Conservation (phyloP, 2,113 vertebrate species). For the Delphinus delphis region DNA sequence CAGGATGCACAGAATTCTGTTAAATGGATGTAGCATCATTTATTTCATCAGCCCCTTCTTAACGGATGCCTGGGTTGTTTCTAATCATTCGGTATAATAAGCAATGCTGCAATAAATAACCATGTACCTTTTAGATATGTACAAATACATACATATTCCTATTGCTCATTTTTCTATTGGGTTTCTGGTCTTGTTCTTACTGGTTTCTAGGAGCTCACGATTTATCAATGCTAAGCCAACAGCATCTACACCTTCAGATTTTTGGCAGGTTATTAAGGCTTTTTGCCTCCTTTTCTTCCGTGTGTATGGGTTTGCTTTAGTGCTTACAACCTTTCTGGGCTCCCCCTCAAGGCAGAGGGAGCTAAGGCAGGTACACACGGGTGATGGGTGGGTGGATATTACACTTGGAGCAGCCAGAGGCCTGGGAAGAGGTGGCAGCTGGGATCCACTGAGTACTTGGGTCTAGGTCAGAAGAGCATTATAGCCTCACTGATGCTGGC, state of each 20-base stretch:
- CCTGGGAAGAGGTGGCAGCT: not conserved
- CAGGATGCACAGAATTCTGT: not conserved
- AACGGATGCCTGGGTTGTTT: not conserved
- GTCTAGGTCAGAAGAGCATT: not conserved
- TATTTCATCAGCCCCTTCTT: not conserved
- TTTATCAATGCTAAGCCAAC: not conserved
- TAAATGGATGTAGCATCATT: not conserved
- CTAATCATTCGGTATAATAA: not conserved
- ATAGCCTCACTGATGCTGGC: not conserved
- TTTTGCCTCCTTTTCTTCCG: not conserved
- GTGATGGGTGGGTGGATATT: not conserved
- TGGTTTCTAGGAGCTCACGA: not conserved
- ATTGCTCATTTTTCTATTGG: not conserved
- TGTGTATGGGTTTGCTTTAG: not conserved
- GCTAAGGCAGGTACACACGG: accelerated
- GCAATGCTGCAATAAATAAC: not conserved
- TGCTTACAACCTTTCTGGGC: not conserved
- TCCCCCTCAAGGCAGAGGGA: not conserved
- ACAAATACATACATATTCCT: not conserved
- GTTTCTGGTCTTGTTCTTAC: not conserved
- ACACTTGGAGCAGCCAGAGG: not conserved
- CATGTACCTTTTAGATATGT: not conserved
- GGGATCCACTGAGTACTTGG: not conserved
- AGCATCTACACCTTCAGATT: not conserved
- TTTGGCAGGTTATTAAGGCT: not conserved